Evolutionary conservation across 2,113 vertebrate genomes (phyloP), one percentile per base, ranked within the genome.

Genomic region (Shinisaurus crocodilurus): DNA sequence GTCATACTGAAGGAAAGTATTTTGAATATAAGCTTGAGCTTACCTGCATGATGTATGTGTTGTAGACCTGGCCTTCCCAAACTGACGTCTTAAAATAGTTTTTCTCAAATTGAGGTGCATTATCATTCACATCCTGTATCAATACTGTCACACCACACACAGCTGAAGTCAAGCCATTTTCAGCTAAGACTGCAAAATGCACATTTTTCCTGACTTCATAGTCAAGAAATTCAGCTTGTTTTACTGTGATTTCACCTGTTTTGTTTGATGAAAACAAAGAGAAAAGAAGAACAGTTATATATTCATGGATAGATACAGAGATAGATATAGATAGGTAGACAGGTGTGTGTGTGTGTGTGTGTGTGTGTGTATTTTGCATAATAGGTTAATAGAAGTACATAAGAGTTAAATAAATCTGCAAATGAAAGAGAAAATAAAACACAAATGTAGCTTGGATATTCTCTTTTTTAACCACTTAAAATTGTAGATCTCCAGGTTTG

Each of bases 91-190:
- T 97, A 94, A 98, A 98, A 96, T 92, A 90, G 65, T 79, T 95
- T 94, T 97, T 96, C 85, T 97, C 96, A 96, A 99, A 99, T 91
- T 88, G 81, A 0, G 98, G 99, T 7, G 86, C 76, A 1, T 99
- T 98, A 94, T 99, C 98, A 80, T 99, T 99, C 87, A 96, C 27
- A 88, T 99, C 99, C 95, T 97, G 94, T 90, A 99, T 95, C 40
- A 90, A 94, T 93, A 99, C 80, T 3, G 93, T 95, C n/a, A 98
- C 97, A 93, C 93, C 96, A 95, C 98, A 97, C 86, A 98, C 96
- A 0, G 96, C 97, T 6, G 96, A 97, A 88, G 95, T 96, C 25
- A 96, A 92, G 16, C 93, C 92, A 60, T 90, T 97, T 94, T 98
- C 97, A 77, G 98, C 98, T 95, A 98, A 93, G 82, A 99, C 88